Conservation (phyloP, 2,888 invertebrate genomes). For the Achlya flavicornis region DNA sequence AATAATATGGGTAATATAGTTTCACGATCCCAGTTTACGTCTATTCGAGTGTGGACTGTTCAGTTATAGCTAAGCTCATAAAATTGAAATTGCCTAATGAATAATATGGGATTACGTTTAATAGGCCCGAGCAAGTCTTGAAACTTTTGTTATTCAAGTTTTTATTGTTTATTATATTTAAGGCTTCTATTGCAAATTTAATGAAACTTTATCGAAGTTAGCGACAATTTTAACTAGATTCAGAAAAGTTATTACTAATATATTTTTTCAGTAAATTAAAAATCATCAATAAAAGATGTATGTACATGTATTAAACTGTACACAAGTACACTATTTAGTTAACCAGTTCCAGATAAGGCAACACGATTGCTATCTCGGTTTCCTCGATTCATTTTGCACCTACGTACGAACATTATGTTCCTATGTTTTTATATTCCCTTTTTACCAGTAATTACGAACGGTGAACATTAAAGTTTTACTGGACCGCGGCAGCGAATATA, state of each 20-base stretch:
- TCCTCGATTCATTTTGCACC: conserved; percentile 22
- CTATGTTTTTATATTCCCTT: conserved; percentile 52
- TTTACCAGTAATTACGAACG: conserved; percentile 74
- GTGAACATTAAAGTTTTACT: conserved; percentile 75
- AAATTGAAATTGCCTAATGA: conserved; percentile 63
- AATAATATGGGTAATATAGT: conserved; percentile 28
- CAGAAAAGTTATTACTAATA: not conserved
- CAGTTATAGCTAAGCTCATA: conserved; percentile 47
- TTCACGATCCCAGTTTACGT: conserved; percentile 52
- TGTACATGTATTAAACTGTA: not conserved
- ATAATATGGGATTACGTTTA: conserved; percentile 60
- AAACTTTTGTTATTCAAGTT: conserved; percentile 41
- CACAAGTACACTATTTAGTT: conserved; percentile 18
- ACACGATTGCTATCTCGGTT: conserved; percentile 19
- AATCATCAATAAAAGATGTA: not conserved
- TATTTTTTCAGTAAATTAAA: not conserved
- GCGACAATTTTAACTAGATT: too few species aligned
- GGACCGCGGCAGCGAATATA: conserved; percentile 73
- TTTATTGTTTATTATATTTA: conserved; percentile 23
- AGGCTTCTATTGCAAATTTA: not conserved
- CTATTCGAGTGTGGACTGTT: conserved; percentile 38
- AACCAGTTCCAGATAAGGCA: conserved; percentile 15
- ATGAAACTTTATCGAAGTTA: not conserved
- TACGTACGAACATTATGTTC: conserved; percentile 21
- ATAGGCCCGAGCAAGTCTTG: conserved; percentile 47